Evolutionary conservation across 2,888 invertebrate genomes (phyloP).

Genomic region (Sipha maydis): DNA sequence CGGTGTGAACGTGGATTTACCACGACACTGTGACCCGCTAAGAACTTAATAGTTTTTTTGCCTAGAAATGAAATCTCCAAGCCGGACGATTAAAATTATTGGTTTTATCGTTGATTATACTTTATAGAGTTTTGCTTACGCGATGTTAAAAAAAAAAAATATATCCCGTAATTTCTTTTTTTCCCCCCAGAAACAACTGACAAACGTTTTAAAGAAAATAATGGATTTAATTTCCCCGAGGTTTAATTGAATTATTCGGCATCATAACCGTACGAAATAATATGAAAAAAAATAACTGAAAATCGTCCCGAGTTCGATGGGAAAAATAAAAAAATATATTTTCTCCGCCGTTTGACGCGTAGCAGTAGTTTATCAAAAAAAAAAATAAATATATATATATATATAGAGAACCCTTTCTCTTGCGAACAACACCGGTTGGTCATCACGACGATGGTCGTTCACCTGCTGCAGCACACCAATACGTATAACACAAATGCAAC

Average conservation of each 20-base stretch:
- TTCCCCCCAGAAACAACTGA: not conserved
- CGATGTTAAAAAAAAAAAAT: too few species aligned
- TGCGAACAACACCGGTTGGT: not conserved
- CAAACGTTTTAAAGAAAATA: not conserved
- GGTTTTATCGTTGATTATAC: not conserved
- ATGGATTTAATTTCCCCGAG: not conserved
- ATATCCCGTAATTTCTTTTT: not conserved
- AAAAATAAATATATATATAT: too few species aligned
- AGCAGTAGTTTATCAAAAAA: constrained; percentile 18
- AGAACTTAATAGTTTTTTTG: not conserved
- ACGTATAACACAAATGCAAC: not conserved
- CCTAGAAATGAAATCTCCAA: not conserved
- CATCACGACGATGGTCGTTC: constrained; percentile 52
- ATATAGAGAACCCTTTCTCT: constrained; percentile 38
- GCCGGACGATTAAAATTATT: not conserved
- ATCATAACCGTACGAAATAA: not conserved
- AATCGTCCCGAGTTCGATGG: not conserved
- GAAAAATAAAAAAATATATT: constrained; percentile 2
- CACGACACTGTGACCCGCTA: not conserved
- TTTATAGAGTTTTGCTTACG: too few species aligned
- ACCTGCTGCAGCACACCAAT: constrained; percentile 1
- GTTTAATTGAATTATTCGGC: not conserved
- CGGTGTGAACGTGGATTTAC: not conserved
- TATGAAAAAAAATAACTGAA: not conserved
- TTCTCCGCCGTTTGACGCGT: constrained; percentile 5